Percentiles rank a stretch among this genome's conserved stretches.
phyloP scores from a whole-genome alignment of 2,888 invertebrate species.

The Salticus scenicus region DNA sequence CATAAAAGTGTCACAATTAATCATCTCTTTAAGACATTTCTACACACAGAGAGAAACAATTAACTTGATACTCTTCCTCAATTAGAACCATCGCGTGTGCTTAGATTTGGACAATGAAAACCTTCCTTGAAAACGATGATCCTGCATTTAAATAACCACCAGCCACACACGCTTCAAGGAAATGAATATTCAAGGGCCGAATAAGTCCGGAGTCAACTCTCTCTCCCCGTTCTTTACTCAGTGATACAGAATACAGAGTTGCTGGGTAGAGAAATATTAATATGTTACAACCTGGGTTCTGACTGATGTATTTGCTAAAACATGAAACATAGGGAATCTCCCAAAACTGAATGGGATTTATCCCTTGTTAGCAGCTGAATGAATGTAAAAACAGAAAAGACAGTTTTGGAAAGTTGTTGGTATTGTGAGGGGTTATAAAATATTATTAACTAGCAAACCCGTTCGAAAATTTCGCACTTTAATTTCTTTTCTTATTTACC shows the following conservation, averaged over 20 bases:
- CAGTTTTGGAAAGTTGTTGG: no score
- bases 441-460: no score
- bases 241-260: neutral
- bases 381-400: no score
- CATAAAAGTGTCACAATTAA: constrained; percentile 9
- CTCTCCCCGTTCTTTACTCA: neutral
- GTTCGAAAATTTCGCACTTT: no score
- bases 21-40: neutral
- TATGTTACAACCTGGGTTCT: neutral
- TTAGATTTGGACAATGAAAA: constrained; percentile 7
- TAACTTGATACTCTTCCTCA: constrained; percentile 13
- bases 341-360: neutral
- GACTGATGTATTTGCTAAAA: neutral
- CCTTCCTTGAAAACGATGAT: neutral
- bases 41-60: constrained; percentile 10
- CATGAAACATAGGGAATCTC: neutral
- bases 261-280: neutral
- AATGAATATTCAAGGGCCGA: constrained; percentile 22
- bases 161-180: neutral
- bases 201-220: neutral
- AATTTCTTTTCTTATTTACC: no score
- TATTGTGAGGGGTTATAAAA: no score
- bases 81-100: constrained; percentile 16
- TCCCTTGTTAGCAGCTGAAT: no score
- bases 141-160: constrained; percentile 16